These are phyloP conservation scores for Idris sp. DNA, from an alignment of 1,140 invertebrate species.

Conservation along the genomic window DNA sequence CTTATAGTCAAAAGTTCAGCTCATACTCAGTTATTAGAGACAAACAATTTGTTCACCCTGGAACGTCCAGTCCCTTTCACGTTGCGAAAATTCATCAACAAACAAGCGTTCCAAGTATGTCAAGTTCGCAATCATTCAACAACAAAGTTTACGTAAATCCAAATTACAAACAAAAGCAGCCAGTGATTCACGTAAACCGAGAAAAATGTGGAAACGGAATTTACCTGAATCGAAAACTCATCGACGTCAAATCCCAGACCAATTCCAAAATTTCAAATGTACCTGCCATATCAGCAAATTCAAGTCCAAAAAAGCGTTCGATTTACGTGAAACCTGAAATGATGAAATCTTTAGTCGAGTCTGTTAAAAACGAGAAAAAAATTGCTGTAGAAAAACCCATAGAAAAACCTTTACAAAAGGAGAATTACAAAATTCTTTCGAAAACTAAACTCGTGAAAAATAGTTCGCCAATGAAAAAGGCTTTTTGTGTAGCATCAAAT, in stretches of 20 bases:
- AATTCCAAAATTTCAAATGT: constrained; percentile 1
- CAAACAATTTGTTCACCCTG: too few species aligned
- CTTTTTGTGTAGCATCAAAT: constrained; percentile 19
- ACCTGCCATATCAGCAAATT: too few species aligned
- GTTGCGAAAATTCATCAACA: too few species aligned
- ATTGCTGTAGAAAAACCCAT: too few species aligned
- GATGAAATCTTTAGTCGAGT: constrained; percentile 30
- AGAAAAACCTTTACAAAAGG: too few species aligned
- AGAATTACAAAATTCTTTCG: constrained; percentile 36
- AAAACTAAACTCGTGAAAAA: constrained; percentile 54
- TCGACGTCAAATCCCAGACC: constrained; percentile 17
- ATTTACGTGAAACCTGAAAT: constrained; percentile 61
- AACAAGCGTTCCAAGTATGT: neutral
- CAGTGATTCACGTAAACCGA: constrained; percentile 65
- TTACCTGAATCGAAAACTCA: constrained; percentile 52
- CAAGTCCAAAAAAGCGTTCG: too few species aligned
- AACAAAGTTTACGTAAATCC: constrained; percentile 65
- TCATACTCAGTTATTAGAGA: too few species aligned
- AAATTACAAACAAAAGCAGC: constrained; percentile 52
- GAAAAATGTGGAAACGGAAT: constrained; percentile 55
- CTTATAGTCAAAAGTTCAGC: too few species aligned
- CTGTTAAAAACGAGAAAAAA: constrained; percentile 19
- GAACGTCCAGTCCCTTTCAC: too few species aligned
- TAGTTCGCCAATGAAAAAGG: constrained; percentile 18
- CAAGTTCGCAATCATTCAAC: neutral